Base-by-base conservation (phyloP, 2,888 invertebrate species). In the Antheraea yamamai region DNA sequence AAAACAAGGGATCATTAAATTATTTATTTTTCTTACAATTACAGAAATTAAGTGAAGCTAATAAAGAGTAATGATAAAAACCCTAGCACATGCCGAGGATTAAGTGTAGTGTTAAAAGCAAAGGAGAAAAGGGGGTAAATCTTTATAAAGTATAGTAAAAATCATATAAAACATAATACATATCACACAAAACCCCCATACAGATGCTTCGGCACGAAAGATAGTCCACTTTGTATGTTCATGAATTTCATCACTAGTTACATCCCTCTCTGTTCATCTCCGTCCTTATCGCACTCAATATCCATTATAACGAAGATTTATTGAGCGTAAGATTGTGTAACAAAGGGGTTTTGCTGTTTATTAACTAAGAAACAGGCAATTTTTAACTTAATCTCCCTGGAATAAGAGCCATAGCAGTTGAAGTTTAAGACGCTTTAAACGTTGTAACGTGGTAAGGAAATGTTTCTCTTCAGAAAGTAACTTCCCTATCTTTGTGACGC, bases 261-360 rank as follows among this genome's bases (percentile, higher is more conserved):
- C 77, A 30, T 89, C 87, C 78, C 84, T 20, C 73, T 87, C 84
- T 76, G 39, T 7, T 30, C 1, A 84, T 70, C 61, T 51, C 71
- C 74, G 77, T 89, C 89, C 79, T 83, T 74, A 81, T 89, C 85
- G 76, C 84, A 85, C 87, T 86, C 89, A 91, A 92, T 92, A 90
- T 91, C 88, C 91, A 91, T 93, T 92, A 92, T 89, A 87, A 88
- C 92, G 89, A 92, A 92, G 92, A 91, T 91, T 92, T 91, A 92
- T 92, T 89, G 91, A 89, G 91, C 93, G 90, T 92, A 88, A 92
- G 91, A 92, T 92, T 92, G 92, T 88, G 82, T 83, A 82, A 78
- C 76, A 76, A 73, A 77, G 76, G 75, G 75, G 78, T 78, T 77
- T 75, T 77, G 61, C 52, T 61, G 55, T 71, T 10, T 23, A 1